Evolutionary conservation across 2,797 vertebrate genomes (phyloP), one percentile per base, ranked within the genome.

Genomic region (Lepilemur ruficaudatus): DNA sequence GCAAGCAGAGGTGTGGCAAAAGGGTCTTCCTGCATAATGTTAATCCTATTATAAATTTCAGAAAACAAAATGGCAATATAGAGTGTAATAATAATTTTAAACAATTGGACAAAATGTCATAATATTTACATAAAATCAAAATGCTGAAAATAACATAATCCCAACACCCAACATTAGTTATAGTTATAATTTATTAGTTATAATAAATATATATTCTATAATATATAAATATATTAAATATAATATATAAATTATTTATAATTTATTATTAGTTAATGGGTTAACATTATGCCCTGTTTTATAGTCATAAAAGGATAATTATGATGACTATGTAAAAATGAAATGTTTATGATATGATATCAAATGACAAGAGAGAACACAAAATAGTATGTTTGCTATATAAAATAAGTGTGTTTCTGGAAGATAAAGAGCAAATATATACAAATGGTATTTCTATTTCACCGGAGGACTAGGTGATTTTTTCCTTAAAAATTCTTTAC

Each of bases 321-420:
- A 85, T 84, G 43, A 23, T 35, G 38, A 50, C 22, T 61, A 22
- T 72, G 15, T 91, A 78, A 94, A 93, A 89, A 50, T 69, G 20
- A 18, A 96, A 81, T 35, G 1, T 43, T 94, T 90, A 89, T 72
- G n/a, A 76, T 91, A 84, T 30, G 70, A 38, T n/a, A 91, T 95
- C 91, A 55, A 93, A 30, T 70, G 50, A 50, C 1, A 78, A 82
- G 50, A 94, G 35, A 91, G 15, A 81, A 83, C 20, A 85, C 8
- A 93, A 87, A 92, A 28, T 90, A 84, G 50, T 59, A 15, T 32
- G 23, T 65, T 94, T 86, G 4, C 12, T 91, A n/a, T 72, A 35
- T 57, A 65, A 94, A 93, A 67, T 61, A 67, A 70, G 3, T 52
- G 14, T 73, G 17, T 67, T 69, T 70, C 41, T 94, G 38, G 35